These are phyloP conservation scores for Agonopterix subpropinquella DNA, from an alignment of 2,888 invertebrate genomes.

Conservation along the genomic window DNA sequence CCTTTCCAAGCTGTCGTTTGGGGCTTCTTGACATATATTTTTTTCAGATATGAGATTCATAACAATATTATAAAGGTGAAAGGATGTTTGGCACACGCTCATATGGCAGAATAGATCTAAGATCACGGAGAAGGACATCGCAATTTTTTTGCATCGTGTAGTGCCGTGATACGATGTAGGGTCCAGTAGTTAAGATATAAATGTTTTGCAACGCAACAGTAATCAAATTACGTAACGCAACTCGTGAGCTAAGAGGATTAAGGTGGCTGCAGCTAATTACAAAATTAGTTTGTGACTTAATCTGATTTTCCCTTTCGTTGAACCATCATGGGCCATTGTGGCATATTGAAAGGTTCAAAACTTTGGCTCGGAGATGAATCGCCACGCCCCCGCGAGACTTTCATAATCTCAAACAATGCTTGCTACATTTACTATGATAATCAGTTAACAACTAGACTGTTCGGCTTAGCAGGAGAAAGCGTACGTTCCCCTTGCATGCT, in stretches of 20 bases:
- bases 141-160: too few species aligned
- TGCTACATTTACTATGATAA: conserved; percentile 65
- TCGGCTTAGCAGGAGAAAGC: conserved; percentile 66
- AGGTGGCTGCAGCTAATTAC: conserved; percentile 5
- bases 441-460: conserved; percentile 57
- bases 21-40: too few species aligned
- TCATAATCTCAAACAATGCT: conserved; percentile 56
- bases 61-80: too few species aligned
- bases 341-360: conserved; percentile 19
- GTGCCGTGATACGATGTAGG: too few species aligned
- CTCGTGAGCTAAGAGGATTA: conserved; percentile 6
- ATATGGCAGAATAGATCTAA: too few species aligned
- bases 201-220: too few species aligned
- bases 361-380: conserved; percentile 13
- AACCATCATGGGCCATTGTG: conserved; percentile 13
- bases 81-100: too few species aligned
- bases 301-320: conserved; percentile 20
- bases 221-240: background rate
- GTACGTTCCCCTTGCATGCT: conserved; percentile 43
- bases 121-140: too few species aligned
- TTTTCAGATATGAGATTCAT: too few species aligned
- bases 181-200: background rate
- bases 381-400: conserved; percentile 35
- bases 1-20: too few species aligned
- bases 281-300: conserved; percentile 12